These are phyloP conservation scores for Myiagra hebetior DNA, from an alignment of 2,113 vertebrate genomes.

Conservation along the genomic window DNA sequence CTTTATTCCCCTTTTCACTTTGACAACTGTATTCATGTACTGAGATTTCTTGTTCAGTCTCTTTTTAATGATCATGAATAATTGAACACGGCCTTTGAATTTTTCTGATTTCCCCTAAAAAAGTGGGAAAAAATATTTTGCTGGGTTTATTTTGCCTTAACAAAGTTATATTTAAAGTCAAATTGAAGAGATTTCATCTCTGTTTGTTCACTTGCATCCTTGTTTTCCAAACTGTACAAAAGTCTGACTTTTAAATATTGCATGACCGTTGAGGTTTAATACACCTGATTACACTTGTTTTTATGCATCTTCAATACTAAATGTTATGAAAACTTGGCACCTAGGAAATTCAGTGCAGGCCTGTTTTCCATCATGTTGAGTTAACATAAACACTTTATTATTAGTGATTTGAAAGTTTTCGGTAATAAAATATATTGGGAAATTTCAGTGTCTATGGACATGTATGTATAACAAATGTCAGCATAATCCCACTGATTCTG, in stretches of 20 bases:
- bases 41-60: not conserved
- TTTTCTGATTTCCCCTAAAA: not conserved
- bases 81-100: not conserved
- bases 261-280: not conserved
- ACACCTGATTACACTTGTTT: not conserved
- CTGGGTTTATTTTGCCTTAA: not conserved
- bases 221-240: not conserved
- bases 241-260: not conserved
- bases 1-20: not conserved
- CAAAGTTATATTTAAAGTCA: not conserved
- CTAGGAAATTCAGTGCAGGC: not conserved
- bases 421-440: not conserved
- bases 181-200: not conserved
- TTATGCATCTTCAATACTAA: not conserved
- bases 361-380: not conserved
- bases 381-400: not conserved
- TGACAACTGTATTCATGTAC: not conserved
- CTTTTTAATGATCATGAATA: conserved; percentile 3
- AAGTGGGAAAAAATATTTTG: not conserved
- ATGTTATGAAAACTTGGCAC: not conserved
- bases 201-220: not conserved
- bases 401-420: not conserved
- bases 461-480: not conserved
- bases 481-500: not conserved
- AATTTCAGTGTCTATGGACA: not conserved